phyloP scores from a whole-genome alignment of 2,888 invertebrate genomes.

The Heliconius sara region DNA sequence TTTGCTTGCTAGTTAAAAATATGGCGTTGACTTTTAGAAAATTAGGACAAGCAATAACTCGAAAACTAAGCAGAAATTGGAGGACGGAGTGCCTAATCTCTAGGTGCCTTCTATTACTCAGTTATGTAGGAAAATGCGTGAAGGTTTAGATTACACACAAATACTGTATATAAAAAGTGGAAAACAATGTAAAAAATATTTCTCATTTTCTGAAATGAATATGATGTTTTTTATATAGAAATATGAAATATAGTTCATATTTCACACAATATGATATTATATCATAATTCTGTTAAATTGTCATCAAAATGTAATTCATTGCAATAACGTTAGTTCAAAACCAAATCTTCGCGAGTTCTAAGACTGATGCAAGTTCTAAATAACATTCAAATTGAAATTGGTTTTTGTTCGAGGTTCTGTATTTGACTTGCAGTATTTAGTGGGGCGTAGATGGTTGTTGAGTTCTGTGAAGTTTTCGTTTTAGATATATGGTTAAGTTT shows the following conservation, averaged over 20 bases:
- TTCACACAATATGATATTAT: neutral
- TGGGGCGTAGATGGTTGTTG: neutral
- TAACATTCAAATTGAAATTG: constrained; percentile 37
- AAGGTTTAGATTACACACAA: neutral
- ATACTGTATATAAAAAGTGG: neutral
- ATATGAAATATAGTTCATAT: neutral
- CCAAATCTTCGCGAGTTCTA: constrained; percentile 38
- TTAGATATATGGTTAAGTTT: constrained; percentile 43
- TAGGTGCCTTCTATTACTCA: too few species aligned
- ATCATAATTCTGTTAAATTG: neutral
- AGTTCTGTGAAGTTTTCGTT: constrained; percentile 2
- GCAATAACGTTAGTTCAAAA: constrained; percentile 31
- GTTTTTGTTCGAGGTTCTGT: constrained; percentile 26
- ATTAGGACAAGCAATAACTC: neutral
- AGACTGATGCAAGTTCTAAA: constrained; percentile 44
- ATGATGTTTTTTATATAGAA: neutral
- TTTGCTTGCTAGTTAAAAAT: too few species aligned
- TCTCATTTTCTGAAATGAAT: too few species aligned
- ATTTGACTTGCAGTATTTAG: constrained; percentile 11
- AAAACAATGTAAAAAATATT: too few species aligned
- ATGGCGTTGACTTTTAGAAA: too few species aligned
- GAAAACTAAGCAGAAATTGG: too few species aligned
- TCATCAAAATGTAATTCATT: constrained; percentile 11
- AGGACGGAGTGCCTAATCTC: too few species aligned
- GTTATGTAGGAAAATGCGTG: neutral